Evolutionary conservation across 2,113 vertebrate genomes (phyloP).

Genomic region (Eulemur rufifrons): DNA sequence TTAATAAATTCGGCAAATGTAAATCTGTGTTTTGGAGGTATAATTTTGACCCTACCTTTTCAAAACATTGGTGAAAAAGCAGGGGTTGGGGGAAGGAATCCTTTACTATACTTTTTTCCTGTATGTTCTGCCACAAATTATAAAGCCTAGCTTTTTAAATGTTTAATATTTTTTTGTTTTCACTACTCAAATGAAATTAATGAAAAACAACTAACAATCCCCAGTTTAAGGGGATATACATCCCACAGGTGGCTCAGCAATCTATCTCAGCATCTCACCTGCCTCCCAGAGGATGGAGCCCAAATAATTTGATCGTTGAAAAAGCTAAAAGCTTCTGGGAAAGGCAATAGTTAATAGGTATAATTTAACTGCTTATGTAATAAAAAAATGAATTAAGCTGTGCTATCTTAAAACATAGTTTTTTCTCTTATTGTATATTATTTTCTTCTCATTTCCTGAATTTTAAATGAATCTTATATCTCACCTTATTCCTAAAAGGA

Average conservation of each 20-base stretch:
- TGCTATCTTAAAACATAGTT: background rate
- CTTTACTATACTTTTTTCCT: background rate
- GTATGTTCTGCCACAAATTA: background rate
- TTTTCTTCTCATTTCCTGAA: conserved; percentile 2
- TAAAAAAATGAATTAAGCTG: background rate
- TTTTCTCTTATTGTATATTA: background rate
- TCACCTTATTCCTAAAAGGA: background rate
- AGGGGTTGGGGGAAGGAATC: accelerated
- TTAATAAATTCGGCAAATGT: conserved; percentile 27
- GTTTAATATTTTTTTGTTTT: background rate
- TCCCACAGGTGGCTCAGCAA: background rate
- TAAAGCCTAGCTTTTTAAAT: conserved; percentile 11
- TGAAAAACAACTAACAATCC: background rate
- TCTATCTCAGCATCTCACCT: background rate
- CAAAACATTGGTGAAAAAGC: background rate
- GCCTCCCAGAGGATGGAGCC: background rate
- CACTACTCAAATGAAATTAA: background rate
- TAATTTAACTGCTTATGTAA: background rate
- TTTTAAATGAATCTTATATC: background rate
- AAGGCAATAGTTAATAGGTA: background rate
- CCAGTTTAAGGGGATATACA: background rate
- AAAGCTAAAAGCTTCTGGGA: background rate
- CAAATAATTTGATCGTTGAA: conserved; percentile 1
- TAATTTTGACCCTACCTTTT: background rate
- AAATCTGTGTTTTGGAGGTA: background rate